Conservation (phyloP, 23 tunicate species). For the Halocynthia aurantium region DNA sequence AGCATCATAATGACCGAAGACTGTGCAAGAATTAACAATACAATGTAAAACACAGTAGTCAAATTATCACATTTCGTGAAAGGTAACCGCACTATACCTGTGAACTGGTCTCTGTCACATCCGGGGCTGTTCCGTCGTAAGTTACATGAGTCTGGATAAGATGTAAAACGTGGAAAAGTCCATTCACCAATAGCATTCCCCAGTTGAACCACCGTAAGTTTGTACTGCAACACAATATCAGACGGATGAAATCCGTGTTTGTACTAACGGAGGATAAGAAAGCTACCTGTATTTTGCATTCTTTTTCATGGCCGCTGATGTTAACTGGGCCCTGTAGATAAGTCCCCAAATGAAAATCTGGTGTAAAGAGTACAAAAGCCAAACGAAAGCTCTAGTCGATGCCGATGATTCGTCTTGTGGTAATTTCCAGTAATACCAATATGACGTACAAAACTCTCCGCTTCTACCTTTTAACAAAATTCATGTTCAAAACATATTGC, state of each 20-base stretch:
- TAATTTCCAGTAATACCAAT: constrained; percentile 98
- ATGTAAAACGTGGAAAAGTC: constrained; percentile 77
- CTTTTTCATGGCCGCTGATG: neutral
- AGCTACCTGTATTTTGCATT: constrained; percentile 14
- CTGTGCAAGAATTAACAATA: constrained; percentile 8
- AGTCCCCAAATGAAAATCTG: constrained; percentile 93
- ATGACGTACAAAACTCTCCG: constrained; percentile 39
- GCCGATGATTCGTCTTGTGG: constrained; percentile 58
- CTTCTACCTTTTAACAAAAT: constrained; percentile 30
- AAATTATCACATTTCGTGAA: neutral
- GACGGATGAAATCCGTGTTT: too few species aligned
- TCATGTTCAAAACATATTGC: neutral
- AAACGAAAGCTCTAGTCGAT: constrained; percentile 71
- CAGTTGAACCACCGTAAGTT: constrained; percentile 90
- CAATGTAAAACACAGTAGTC: neutral
- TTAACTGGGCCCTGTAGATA: constrained; percentile 67
- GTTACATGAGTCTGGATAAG: constrained; percentile 97
- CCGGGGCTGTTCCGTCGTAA: constrained; percentile 94
- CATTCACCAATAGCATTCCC: constrained; percentile 70
- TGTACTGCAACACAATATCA: constrained; percentile 24
- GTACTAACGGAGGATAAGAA: neutral
- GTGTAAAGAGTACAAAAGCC: constrained; percentile 84
- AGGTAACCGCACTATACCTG: constrained; percentile 34
- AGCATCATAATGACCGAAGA: constrained; percentile 98
- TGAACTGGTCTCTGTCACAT: constrained; percentile 71